Conservation (phyloP, 2,888 invertebrate species). For the Lasioglossum figueresi region DNA sequence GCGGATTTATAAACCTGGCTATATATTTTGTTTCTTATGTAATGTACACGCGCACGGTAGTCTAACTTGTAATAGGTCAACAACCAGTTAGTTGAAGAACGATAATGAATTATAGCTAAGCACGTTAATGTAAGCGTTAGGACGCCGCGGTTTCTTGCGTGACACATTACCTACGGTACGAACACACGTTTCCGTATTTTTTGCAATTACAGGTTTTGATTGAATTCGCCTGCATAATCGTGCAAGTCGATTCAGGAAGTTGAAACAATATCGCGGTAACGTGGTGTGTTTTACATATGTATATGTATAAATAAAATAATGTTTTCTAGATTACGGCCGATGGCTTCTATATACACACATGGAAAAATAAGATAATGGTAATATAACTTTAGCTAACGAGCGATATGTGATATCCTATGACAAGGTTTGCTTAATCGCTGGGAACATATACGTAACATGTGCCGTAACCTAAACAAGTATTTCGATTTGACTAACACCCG, state of each 20-base stretch:
- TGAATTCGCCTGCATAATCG: background rate
- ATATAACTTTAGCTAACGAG: background rate
- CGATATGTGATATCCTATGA: slow-evolving; percentile 2
- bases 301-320: background rate
- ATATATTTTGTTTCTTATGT: slow-evolving; percentile 26
- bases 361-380: background rate
- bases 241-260: background rate
- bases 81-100: slow-evolving; percentile 30
- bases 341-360: background rate
- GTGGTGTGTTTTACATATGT: background rate
- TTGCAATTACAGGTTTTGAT: slow-evolving; percentile 1
- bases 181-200: slow-evolving; percentile 1
- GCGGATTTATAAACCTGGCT: background rate
- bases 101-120: slow-evolving; percentile 41
- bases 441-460: background rate
- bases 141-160: background rate
- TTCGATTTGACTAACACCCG: background rate
- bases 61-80: slow-evolving; percentile 31
- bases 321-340: background rate
- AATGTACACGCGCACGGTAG: background rate
- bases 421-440: background rate
- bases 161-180: background rate
- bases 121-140: slow-evolving; percentile 7
- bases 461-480: slow-evolving; percentile 9
- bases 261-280: background rate